Evolutionary conservation across 2,797 vertebrate genomes (phyloP).

Genomic region (Lacerta viridis): DNA sequence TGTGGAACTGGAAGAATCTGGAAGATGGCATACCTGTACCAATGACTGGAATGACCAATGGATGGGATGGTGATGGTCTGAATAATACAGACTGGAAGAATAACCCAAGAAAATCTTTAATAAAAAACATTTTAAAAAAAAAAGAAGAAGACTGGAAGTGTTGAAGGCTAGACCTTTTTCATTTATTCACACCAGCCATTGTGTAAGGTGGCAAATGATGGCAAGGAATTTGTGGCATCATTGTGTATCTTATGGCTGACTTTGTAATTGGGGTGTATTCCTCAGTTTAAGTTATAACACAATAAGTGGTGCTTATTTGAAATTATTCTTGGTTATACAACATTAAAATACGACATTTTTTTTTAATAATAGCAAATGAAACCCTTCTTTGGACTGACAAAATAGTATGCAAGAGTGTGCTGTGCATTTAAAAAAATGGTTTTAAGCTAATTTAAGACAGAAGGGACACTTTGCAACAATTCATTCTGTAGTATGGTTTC

Average conservation of each 20-base stretch:
- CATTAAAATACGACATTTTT: neutral
- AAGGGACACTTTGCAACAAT: neutral
- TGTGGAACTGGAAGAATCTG: neutral
- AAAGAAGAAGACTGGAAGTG: neutral
- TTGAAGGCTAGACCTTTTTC: neutral
- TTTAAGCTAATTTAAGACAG: slow-evolving; percentile 4
- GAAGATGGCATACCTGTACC: neutral
- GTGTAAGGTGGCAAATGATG: too few relatives aligned
- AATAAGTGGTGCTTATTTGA: neutral
- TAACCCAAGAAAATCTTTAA: neutral
- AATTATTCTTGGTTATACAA: neutral
- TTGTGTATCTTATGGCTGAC: neutral
- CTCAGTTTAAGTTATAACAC: neutral
- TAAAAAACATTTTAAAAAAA: neutral
- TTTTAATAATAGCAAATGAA: neutral
- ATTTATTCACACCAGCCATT: neutral
- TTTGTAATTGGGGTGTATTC: neutral
- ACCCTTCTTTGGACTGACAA: neutral
- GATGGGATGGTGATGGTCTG: neutral
- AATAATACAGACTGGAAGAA: neutral
- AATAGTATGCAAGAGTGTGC: neutral
- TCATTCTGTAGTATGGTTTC: neutral
- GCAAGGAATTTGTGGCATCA: neutral
- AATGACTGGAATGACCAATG: neutral
- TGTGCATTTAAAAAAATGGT: neutral